Evolutionary conservation across 2,888 invertebrate genomes (phyloP).

Genomic region (Drosophila infuscata): DNA sequence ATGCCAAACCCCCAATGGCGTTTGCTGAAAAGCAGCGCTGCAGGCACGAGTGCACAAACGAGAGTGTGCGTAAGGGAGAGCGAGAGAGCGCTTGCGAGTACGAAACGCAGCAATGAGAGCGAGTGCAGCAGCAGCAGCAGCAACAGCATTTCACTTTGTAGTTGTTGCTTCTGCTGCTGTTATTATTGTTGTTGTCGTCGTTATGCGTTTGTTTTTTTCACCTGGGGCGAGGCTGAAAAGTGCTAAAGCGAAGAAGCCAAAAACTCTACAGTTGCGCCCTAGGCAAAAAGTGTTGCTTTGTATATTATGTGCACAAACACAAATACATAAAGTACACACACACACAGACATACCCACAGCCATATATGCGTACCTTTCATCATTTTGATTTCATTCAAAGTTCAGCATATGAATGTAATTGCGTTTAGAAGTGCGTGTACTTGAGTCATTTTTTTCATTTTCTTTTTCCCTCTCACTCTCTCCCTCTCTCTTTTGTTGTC

Average conservation of each 20-base stretch:
- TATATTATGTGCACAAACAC: conserved; percentile 22
- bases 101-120: conserved; percentile 36
- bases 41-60: conserved; percentile 56
- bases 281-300: conserved; percentile 38
- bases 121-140: conserved; percentile 55
- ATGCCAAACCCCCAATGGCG: conserved; percentile 79
- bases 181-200: conserved; percentile 11
- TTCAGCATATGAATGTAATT: conserved; percentile 65
- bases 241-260: conserved; percentile 40
- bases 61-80: conserved; percentile 16
- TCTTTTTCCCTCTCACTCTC: conserved; percentile 11
- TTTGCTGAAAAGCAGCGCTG: conserved; percentile 65
- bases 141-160: conserved; percentile 29
- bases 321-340: not conserved
- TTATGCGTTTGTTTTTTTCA: conserved; percentile 52
- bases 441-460: conserved; percentile 41
- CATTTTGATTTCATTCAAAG: conserved; percentile 53
- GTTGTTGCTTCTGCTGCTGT: conserved; percentile 28
- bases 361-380: conserved; percentile 23
- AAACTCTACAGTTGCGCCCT: conserved; percentile 35
- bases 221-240: conserved; percentile 54
- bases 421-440: conserved; percentile 78
- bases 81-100: conserved; percentile 39
- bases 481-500: conserved; percentile 53
- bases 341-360: not conserved